Evolutionary conservation across 2,888 invertebrate species (phyloP), one percentile per base, ranked within the genome.

Genomic region (Dione vanillae): DNA sequence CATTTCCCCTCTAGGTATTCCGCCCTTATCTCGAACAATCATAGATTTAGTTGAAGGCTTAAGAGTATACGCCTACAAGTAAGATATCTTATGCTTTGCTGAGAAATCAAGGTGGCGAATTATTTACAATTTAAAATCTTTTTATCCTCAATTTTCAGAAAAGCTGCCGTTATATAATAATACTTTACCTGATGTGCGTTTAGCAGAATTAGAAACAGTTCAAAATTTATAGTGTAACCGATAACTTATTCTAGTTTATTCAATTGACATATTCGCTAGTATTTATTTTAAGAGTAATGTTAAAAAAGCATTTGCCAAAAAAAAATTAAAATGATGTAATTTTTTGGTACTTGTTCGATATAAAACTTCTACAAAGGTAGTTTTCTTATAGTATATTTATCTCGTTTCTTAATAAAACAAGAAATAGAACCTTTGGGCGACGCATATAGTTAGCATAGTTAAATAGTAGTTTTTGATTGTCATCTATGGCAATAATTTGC

Each of bases 401-500:
- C n/a, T n/a, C 11, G 9, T 59, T 43, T 41, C 59, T 59, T 1
- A 27, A 43, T 7, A 61, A 16, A 27, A 45, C 45, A 16, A 61
- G 20, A 43, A 61, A 61, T 45, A 2, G n/a, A 11, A 43, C 35
- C n/a, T 61, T 7, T 11, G n/a, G 59, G 27, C 59, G 11, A 54
- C n/a, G 37, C 45, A 27, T n/a, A n/a, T n/a, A n/a, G n/a, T n/a
- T n/a, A n/a, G n/a, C n/a, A n/a, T n/a, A n/a, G n/a, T n/a, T n/a
- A n/a, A 61, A 61, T 43, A 43, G 45, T 16, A 61, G 16, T 45
- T 61, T 43, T 61, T 11, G 61, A 61, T 61, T 27, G 43, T 20
- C 43, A 61, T 61, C 7, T 61, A 27, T n/a, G 11, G 10, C 27
- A 43, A 45, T 27, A 43, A 45, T 16, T 61, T 45, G 43, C 20